These are phyloP conservation scores for Drosophila pectinifera DNA, from an alignment of 1,140 invertebrate genomes.

Conservation along the genomic window DNA sequence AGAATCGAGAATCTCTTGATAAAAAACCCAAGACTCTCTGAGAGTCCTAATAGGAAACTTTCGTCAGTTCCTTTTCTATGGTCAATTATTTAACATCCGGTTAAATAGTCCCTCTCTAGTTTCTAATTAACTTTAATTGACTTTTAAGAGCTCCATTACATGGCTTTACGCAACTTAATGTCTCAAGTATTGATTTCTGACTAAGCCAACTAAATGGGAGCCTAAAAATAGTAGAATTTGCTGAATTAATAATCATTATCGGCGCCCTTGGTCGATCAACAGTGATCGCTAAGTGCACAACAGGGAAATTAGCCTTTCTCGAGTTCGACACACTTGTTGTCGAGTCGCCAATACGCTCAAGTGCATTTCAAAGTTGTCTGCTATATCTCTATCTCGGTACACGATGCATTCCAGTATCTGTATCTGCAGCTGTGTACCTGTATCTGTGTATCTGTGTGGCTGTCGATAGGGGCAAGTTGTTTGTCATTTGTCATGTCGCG, in stretches of 20 bases:
- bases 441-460: conserved; percentile 43
- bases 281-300: conserved; percentile 14
- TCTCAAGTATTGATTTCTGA: background rate
- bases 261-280: conserved; percentile 1
- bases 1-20: background rate
- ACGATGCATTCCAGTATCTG: conserved; percentile 20
- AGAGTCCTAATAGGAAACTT: too few relatives aligned
- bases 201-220: background rate
- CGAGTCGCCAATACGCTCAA: conserved; percentile 51
- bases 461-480: conserved; percentile 40
- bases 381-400: conserved; percentile 26
- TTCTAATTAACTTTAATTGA: too few relatives aligned
- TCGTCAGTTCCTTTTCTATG: too few relatives aligned
- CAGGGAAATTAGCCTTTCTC: conserved; percentile 25
- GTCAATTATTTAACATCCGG: too few relatives aligned
- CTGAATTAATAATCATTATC: too few relatives aligned
- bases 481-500: conserved; percentile 44
- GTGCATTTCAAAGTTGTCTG: conserved; percentile 79
- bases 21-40: too few relatives aligned
- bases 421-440: background rate
- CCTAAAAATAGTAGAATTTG: background rate
- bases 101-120: too few relatives aligned
- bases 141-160: background rate
- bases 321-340: conserved; percentile 10
- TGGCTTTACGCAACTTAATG: background rate